These are phyloP conservation scores for Harmothoe impar DNA, from an alignment of 2,888 invertebrate genomes.

Conservation along the genomic window DNA sequence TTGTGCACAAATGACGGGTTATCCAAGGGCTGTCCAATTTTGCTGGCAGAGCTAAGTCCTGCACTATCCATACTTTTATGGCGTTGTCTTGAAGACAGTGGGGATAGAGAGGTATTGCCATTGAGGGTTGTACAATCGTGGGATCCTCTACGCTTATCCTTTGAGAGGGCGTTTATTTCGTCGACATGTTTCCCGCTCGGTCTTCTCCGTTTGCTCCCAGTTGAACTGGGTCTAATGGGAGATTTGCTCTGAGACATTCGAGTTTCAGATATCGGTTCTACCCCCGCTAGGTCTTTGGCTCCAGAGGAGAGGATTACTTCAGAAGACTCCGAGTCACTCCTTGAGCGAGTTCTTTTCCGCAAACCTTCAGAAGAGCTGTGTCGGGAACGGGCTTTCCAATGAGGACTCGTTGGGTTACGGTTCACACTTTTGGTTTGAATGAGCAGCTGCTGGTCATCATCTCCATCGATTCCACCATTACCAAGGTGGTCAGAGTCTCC, in stretches of 20 bases:
- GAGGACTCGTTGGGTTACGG: constrained; percentile 39
- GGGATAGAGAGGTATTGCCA: constrained; percentile 13
- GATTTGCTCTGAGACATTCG: background rate
- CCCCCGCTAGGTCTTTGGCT: background rate
- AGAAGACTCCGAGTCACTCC: constrained; percentile 37
- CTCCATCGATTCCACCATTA: constrained; percentile 49
- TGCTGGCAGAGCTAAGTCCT: background rate
- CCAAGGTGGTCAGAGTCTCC: constrained; percentile 44
- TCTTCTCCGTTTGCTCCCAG: background rate
- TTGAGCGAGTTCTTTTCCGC: constrained; percentile 38
- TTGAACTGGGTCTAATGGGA: background rate
- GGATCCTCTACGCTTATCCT: constrained; percentile 39
- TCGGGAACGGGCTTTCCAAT: constrained; percentile 27
- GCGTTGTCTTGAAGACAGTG: constrained; percentile 20
- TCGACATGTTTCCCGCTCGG: constrained; percentile 22
- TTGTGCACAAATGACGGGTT: constrained; percentile 60
- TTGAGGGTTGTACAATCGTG: background rate
- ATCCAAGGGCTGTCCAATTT: background rate
- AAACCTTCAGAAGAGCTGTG: constrained; percentile 45
- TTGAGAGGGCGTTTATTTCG: background rate
- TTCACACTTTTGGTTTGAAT: constrained; percentile 30
- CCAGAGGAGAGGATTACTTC: constrained; percentile 20
- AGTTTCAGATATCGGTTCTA: background rate
- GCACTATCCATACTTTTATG: constrained; percentile 60
- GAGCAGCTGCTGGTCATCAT: constrained; percentile 52